phyloP scores from a whole-genome alignment of 2,797 vertebrate genomes.

The Xiphorhynchus erythropygius region DNA sequence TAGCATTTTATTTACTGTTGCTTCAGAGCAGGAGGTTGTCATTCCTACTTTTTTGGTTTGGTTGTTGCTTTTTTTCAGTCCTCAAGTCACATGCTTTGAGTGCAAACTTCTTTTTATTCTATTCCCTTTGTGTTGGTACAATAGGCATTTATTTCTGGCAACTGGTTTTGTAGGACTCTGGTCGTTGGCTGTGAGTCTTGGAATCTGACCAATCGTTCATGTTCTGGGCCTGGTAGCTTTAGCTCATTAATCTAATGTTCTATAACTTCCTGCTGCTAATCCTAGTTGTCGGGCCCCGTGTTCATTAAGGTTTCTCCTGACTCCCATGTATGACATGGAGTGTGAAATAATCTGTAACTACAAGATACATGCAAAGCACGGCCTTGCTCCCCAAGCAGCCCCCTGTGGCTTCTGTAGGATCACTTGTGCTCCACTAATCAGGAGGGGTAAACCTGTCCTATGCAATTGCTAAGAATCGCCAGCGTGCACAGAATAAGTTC shows the following conservation, averaged over 20 bases:
- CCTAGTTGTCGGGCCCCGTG: neutral
- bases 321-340: neutral
- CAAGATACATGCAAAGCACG: neutral
- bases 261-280: conserved; percentile 49
- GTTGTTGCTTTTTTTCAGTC: neutral
- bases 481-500: neutral
- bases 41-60: neutral
- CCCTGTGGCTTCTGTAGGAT: neutral
- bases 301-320: neutral
- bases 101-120: neutral
- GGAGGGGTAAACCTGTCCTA: neutral
- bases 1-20: conserved; percentile 13
- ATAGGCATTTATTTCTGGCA: conserved; percentile 23
- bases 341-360: neutral
- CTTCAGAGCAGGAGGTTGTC: neutral
- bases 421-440: neutral
- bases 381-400: neutral
- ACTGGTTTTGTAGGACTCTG: neutral
- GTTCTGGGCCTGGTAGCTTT: conserved; percentile 16
- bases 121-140: neutral
- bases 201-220: conserved; percentile 18
- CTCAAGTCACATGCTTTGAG: neutral
- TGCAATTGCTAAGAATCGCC: neutral
- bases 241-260: conserved; percentile 41
- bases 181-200: conserved; percentile 24